These are phyloP conservation scores for Brachionus plicatilis DNA, from an alignment of 1,140 invertebrate species.

Conservation along the genomic window DNA sequence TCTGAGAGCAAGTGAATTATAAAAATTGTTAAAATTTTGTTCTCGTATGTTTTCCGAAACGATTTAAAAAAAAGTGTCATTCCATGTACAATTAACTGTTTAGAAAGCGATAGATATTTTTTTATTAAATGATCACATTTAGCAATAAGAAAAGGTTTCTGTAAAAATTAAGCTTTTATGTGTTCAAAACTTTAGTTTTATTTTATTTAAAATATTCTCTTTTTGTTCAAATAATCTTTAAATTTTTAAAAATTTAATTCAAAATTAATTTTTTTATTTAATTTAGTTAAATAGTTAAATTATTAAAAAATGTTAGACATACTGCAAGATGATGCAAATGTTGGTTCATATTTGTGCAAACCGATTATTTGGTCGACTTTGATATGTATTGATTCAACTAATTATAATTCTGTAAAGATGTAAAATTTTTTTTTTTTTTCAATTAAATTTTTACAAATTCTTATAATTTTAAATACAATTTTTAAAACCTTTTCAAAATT, in stretches of 20 bases:
- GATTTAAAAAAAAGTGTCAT: background rate
- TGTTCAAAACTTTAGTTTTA: background rate
- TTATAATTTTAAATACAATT: background rate
- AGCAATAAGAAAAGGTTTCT: background rate
- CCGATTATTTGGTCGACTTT: background rate
- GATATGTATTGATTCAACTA: background rate
- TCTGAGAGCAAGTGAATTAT: conserved; percentile 30
- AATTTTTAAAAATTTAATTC: background rate
- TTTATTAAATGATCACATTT: background rate
- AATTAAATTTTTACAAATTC: background rate
- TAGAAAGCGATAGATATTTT: background rate
- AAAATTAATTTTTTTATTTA: background rate
- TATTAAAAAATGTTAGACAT: background rate
- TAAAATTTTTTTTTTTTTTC: conserved; percentile 10
- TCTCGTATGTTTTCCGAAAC: background rate
- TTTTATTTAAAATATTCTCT: background rate
- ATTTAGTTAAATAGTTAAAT: background rate
- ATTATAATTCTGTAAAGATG: conserved; percentile 3
- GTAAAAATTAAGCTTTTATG: background rate
- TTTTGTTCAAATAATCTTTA: background rate
- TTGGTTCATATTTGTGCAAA: background rate
- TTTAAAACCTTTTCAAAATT: background rate
- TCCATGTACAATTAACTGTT: background rate
- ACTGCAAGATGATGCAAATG: background rate
- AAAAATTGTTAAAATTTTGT: background rate